Evolutionary conservation across 1,140 invertebrate species (phyloP).

Genomic region (Drosophila neocordata): DNA sequence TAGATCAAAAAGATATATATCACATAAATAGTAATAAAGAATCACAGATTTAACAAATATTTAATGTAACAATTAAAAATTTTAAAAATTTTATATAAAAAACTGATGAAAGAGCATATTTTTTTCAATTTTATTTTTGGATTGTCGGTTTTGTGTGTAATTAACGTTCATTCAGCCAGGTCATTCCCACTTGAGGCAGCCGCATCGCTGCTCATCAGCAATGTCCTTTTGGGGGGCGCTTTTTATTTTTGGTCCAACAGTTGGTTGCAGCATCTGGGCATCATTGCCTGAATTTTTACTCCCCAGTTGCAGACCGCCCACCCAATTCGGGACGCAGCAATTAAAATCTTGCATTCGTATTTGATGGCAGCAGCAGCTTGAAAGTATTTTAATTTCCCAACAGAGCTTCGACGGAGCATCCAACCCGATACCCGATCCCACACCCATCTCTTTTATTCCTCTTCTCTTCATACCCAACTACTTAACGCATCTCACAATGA

Average conservation of each 20-base stretch:
- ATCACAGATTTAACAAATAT: no score
- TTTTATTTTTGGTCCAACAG: slow-evolving; percentile 54
- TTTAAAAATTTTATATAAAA: no score
- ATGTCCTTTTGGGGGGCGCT: neutral
- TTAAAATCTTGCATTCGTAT: slow-evolving; percentile 74
- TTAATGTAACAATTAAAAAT: slow-evolving; percentile 18
- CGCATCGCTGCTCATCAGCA: slow-evolving; percentile 27
- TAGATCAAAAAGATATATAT: no score
- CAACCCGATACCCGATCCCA: slow-evolving; percentile 11
- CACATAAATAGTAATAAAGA: no score
- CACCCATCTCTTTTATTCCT: slow-evolving; percentile 3
- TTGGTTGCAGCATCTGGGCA: slow-evolving; percentile 66
- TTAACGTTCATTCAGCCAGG: slow-evolving; percentile 62
- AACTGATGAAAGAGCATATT: neutral
- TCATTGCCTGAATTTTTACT: slow-evolving; percentile 9
- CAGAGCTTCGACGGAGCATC: slow-evolving; percentile 37
- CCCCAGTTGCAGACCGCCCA: slow-evolving; percentile 9
- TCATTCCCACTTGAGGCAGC: slow-evolving; percentile 35
- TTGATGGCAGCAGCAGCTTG: slow-evolving; percentile 40
- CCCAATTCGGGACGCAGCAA: slow-evolving; percentile 56
- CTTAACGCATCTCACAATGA: slow-evolving; percentile 8
- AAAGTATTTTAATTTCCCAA: slow-evolving; percentile 75
- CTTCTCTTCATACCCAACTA: neutral
- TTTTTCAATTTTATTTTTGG: no score
- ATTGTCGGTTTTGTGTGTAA: slow-evolving; percentile 29